Evolutionary conservation across 2,888 invertebrate species (phyloP), one percentile per base, ranked within the genome.

Genomic region (Drosophila macrospina): DNA sequence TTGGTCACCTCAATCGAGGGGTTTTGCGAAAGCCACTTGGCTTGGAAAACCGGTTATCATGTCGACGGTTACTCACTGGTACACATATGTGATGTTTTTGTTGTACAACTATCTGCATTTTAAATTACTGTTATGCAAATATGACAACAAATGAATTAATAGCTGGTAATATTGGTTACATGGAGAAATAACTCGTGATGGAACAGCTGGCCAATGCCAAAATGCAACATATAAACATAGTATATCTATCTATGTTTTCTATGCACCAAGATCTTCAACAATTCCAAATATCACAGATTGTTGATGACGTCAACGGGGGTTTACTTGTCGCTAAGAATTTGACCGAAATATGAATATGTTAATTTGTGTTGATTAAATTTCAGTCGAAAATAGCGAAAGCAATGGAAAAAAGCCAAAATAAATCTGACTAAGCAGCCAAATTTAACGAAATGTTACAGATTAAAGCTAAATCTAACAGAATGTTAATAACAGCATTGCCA

Each of bases 11-110:
- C 62, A 60, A 63, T 54, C 64, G 63, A 20, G 20, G 36, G 48
- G 67, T 70, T 88, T 52, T 88, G 83, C 86, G 86, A 83, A 86
- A 88, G 74, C 26, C 48, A 63, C 44, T 54, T 50, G 66, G 51
- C 50, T 66, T 37, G 47, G 28, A 44, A 80, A 83, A 88, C 83
- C 88, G 86, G 88, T 82, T 86, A 63, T 36, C 65, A 20, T 39
- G 28, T 34, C 28, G 59, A 45, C 59, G 42, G 51, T 45, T 71
- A 56, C 44, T 64, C 28, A 34, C 39, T 26, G 55, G 15, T 11
- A 45, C 13, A 51, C 15, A 56, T 16, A 34, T 26, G 54, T 47
- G 56, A 26, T 45, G 44, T 54, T 63, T 41, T 56, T 42, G 16
- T 55, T 74, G 41, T 64, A 71, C 41, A 63, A 54, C 56, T 61